A percentile compares a stretch with the other conserved stretches of the same genome.
phyloP scores from a whole-genome alignment of 2,888 invertebrate genomes.

The Phyllotreta striolata region DNA sequence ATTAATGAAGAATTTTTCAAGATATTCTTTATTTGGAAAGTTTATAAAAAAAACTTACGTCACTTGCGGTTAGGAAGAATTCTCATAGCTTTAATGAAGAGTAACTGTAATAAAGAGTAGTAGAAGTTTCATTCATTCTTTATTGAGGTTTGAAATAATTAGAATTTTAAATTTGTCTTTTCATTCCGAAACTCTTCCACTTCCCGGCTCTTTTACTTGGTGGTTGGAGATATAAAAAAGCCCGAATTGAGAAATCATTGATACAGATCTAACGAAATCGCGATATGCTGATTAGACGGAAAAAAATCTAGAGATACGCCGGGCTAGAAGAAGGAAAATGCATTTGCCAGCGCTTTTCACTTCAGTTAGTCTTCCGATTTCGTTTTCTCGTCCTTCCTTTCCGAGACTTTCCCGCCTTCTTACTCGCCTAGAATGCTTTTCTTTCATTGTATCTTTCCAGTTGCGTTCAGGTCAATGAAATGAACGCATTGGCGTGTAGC shows the following conservation, averaged over 20 bases:
- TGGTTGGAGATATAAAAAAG: neutral
- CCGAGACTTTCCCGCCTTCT: slow-evolving; percentile 50
- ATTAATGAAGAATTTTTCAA: too few relatives aligned
- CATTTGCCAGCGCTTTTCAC: slow-evolving; percentile 54
- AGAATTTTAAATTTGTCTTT: too few relatives aligned
- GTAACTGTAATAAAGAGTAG: too few relatives aligned
- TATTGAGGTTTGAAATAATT: too few relatives aligned
- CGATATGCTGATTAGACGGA: slow-evolving; percentile 26
- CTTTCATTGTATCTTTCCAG: slow-evolving; percentile 20
- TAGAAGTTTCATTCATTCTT: too few relatives aligned
- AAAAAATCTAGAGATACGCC: slow-evolving; percentile 22
- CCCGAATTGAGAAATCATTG: neutral
- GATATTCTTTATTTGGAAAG: too few relatives aligned
- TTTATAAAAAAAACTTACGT: too few relatives aligned
- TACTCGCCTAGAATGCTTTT: slow-evolving; percentile 41
- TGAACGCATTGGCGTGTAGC: slow-evolving; percentile 1
- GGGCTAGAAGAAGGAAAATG: slow-evolving; percentile 36
- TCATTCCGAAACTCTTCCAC: neutral
- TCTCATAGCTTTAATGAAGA: too few relatives aligned
- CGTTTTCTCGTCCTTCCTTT: slow-evolving; percentile 48
- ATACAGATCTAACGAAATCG: slow-evolving; percentile 7
- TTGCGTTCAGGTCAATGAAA: slow-evolving; percentile 5
- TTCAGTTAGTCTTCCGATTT: slow-evolving; percentile 48
- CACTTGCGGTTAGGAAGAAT: too few relatives aligned
- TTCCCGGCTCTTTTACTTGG: neutral